Evolutionary conservation across 1,140 invertebrate species (phyloP).

Genomic region (Cyclina sinensis): DNA sequence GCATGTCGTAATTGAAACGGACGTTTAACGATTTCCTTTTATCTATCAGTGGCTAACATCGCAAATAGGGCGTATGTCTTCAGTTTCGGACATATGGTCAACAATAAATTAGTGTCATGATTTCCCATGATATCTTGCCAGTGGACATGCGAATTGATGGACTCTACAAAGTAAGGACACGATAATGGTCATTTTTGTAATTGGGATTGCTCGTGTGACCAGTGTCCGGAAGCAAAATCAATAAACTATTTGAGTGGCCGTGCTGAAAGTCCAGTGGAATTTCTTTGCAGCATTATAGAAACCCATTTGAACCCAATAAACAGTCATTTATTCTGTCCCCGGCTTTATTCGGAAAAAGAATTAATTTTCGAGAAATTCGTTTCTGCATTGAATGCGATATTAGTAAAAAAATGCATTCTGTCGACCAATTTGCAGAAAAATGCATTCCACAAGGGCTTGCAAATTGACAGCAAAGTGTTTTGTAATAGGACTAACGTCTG

Average conservation of each 20-base stretch:
- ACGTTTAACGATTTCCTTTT: neutral
- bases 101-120: slow-evolving; percentile 45
- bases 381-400: slow-evolving; percentile 45
- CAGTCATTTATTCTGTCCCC: slow-evolving; percentile 23
- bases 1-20: neutral
- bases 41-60: slow-evolving; percentile 10
- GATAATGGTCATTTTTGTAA: slow-evolving; percentile 64
- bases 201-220: slow-evolving; percentile 43
- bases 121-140: slow-evolving; percentile 24
- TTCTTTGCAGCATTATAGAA: slow-evolving; percentile 22
- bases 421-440: neutral
- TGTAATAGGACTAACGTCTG: neutral
- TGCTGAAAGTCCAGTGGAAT: slow-evolving; percentile 27
- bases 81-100: slow-evolving; percentile 37
- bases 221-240: slow-evolving; percentile 38
- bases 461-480: neutral
- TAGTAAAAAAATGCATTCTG: slow-evolving; percentile 16
- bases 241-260: slow-evolving; percentile 5
- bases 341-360: neutral
- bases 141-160: slow-evolving; percentile 35
- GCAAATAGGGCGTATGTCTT: neutral
- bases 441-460: slow-evolving; percentile 1
- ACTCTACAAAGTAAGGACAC: slow-evolving; percentile 14
- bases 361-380: slow-evolving; percentile 27
- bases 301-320: slow-evolving; percentile 27